Evolutionary conservation across 2,888 invertebrate genomes (phyloP), one percentile per base, ranked within the genome.

Genomic region (Biston stratarius): DNA sequence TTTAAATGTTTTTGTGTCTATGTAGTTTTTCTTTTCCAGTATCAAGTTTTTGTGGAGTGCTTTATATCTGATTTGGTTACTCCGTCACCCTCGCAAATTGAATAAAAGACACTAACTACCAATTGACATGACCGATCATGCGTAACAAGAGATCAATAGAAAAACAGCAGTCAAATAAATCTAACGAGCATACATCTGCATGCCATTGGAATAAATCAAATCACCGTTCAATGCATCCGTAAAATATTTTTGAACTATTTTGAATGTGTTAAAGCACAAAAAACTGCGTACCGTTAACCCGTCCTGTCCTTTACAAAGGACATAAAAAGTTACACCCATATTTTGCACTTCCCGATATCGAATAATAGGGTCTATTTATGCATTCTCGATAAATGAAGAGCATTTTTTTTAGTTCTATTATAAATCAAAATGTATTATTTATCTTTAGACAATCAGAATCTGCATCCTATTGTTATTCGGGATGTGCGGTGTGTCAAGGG

Each of bases 391-490:
- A 91, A 91, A 92, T 91, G 93, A 92, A 92, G 93, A 92, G 93
- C 91, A 88, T 51, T 89, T 91, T 92, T 93, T 94, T 93, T 90
- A 89, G 88, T 83, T 88, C 89, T 82, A 91, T 92, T 94, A 94
- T 94, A 93, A 94, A 94, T 94, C 94, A 94, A 92, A 94, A 92
- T 91, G 92, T 92, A 94, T 94, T 94, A 94, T 94, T 94, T 94
- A 94, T 94, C 93, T 94, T 91, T 92, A 88, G 87, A 92, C 90
- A 91, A 90, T 88, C 90, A 77, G 87, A 93, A 94, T 94, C 93
- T 94, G 92, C 93, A 94, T 94, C 93, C 93, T 84, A 92, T 94
- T 94, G 94, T 94, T 88, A 91, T 89, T 90, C 87, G 86, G 88
- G 85, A 88, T 90, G 78, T 94, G 94, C 86, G 94, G 94, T 91